These are phyloP conservation scores for Tylochromis polylepis DNA, from an alignment of 2,113 vertebrate genomes.

Conservation along the genomic window DNA sequence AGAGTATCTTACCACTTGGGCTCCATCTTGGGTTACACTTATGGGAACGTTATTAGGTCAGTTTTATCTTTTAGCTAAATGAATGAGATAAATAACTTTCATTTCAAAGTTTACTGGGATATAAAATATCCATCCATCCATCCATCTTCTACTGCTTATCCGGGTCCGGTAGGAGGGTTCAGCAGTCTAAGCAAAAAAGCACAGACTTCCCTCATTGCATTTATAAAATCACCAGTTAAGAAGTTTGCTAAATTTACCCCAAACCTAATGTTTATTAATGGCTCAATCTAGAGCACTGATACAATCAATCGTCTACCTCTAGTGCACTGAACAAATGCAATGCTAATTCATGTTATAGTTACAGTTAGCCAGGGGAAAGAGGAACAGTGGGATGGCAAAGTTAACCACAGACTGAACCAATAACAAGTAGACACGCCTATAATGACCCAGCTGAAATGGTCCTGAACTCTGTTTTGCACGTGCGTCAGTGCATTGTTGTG, in stretches of 20 bases:
- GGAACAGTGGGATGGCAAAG: not conserved
- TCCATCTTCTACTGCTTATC: accelerated
- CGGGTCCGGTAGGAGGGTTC: not conserved
- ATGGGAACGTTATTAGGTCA: not conserved
- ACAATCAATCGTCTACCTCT: not conserved
- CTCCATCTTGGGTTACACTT: not conserved
- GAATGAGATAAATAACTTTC: not conserved
- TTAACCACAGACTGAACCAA: not conserved
- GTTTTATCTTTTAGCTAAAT: not conserved
- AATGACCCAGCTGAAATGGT: not conserved
- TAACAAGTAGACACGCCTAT: not conserved
- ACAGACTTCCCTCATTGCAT: not conserved
- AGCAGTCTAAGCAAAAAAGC: not conserved
- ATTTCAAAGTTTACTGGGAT: not conserved
- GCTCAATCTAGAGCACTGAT: not conserved
- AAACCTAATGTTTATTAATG: accelerated
- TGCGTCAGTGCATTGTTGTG: not conserved
- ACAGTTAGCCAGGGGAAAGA: not conserved
- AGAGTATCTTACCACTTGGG: accelerated
- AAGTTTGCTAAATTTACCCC: accelerated
- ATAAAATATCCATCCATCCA: not conserved
- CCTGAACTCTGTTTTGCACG: not conserved
- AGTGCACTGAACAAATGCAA: not conserved
- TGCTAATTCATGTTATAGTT: not conserved
- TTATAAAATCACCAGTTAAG: not conserved